phyloP scores from a whole-genome alignment of 2,113 vertebrate genomes.

The Pterocles burchelli region DNA sequence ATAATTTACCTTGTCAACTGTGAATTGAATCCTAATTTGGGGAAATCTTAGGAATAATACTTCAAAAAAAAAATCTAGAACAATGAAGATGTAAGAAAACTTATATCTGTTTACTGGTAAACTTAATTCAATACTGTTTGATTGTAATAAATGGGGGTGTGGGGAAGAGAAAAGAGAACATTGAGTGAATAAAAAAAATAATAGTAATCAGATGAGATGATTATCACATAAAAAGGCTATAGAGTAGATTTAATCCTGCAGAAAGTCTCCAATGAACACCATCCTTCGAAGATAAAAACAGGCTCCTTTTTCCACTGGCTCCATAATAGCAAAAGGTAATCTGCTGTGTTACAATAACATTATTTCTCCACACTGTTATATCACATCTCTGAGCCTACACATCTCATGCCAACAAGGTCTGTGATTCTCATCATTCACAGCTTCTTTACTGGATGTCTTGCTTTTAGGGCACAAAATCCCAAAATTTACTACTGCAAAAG shows the following conservation, averaged over 20 bases:
- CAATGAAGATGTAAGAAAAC: not conserved
- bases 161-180: not conserved
- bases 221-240: not conserved
- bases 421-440: not conserved
- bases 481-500: not conserved
- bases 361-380: not conserved
- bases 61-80: not conserved
- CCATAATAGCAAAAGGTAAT: fast-evolving
- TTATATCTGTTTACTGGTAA: not conserved
- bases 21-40: not conserved
- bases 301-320: not conserved
- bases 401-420: not conserved
- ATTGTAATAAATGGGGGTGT: fast-evolving
- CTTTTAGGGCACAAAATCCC: not conserved
- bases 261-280: not conserved
- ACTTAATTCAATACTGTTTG: not conserved
- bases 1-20: not conserved
- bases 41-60: not conserved
- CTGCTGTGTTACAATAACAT: not conserved
- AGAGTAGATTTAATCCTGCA: not conserved
- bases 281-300: not conserved
- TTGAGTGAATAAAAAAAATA: not conserved
- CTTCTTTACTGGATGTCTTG: not conserved
- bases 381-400: not conserved
- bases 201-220: not conserved